Evolutionary conservation across 2,888 invertebrate genomes (phyloP).

Genomic region (Protula sp.): DNA sequence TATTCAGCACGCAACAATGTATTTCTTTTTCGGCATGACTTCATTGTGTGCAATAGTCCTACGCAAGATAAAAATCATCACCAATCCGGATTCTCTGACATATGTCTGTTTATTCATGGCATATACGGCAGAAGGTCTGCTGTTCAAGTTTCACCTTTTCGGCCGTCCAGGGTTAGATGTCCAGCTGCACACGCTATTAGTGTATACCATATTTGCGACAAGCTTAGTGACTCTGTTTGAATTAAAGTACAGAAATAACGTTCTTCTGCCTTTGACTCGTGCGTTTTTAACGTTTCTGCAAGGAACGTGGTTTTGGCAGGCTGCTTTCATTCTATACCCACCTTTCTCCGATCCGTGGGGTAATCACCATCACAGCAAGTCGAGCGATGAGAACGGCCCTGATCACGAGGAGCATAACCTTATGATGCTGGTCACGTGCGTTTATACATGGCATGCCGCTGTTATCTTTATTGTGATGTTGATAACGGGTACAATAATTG

Average conservation of each 20-base stretch:
- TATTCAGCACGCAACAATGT: slow-evolving; percentile 53
- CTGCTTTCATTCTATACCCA: slow-evolving; percentile 52
- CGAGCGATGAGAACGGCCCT: too few relatives aligned
- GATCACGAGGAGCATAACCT: neutral
- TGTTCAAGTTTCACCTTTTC: slow-evolving; percentile 52
- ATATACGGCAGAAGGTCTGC: slow-evolving; percentile 48
- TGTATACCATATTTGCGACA: slow-evolving; percentile 41
- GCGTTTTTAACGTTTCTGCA: slow-evolving; percentile 42
- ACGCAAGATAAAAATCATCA: neutral
- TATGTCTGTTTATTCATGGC: slow-evolving; percentile 45
- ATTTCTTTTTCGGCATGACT: slow-evolving; percentile 48
- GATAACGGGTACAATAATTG: too few relatives aligned
- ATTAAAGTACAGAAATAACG: slow-evolving; percentile 16
- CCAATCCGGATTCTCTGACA: slow-evolving; percentile 20
- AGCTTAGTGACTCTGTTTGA: slow-evolving; percentile 37
- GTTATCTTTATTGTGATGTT: neutral
- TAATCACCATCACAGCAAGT: too few relatives aligned
- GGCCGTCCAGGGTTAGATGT: slow-evolving; percentile 35
- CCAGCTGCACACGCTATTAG: slow-evolving; percentile 50
- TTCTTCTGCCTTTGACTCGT: neutral
- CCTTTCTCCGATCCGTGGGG: slow-evolving; percentile 26
- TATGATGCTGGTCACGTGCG: neutral
- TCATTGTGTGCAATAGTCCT: slow-evolving; percentile 40
- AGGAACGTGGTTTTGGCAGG: slow-evolving; percentile 54
- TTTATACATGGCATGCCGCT: neutral